phyloP scores from a whole-genome alignment of 2,888 invertebrate genomes.

The Oscheius sp. region DNA sequence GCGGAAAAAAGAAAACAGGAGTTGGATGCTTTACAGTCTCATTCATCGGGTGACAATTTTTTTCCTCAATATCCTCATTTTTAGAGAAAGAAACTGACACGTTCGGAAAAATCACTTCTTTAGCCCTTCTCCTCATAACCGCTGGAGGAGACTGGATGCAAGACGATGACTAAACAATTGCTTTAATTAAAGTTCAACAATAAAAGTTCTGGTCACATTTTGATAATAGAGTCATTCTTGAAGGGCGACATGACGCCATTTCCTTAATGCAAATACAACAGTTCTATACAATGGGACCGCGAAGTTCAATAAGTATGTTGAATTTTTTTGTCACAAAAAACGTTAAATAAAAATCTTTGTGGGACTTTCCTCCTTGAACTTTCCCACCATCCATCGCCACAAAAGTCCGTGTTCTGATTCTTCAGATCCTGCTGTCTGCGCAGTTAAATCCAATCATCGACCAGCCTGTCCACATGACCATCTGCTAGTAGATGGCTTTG shows the following conservation, averaged over 20 bases:
- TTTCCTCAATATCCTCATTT: not conserved
- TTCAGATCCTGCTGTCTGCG: not conserved
- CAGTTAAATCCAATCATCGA: too few relatives aligned
- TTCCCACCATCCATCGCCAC: not conserved
- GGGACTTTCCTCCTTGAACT: not conserved
- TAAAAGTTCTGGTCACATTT: too few relatives aligned
- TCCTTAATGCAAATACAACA: constrained; percentile 1
- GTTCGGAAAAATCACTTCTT: not conserved
- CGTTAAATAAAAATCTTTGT: not conserved
- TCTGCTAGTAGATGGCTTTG: constrained; percentile 11
- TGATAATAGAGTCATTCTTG: not conserved
- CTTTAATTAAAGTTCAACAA: too few relatives aligned
- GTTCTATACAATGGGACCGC: not conserved
- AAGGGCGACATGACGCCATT: constrained; percentile 15
- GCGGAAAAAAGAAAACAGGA: constrained; percentile 13
- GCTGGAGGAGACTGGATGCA: constrained; percentile 13
- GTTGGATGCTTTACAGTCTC: not conserved
- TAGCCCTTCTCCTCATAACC: constrained; percentile 6
- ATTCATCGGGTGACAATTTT: not conserved
- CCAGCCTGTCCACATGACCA: constrained; percentile 14
- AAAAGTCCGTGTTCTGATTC: not conserved
- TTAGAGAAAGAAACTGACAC: not conserved
- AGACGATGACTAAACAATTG: too few relatives aligned
- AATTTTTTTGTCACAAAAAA: too few relatives aligned
- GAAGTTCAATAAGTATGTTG: not conserved